phyloP scores from a whole-genome alignment of 2,888 invertebrate genomes.

The Oithona nana region DNA sequence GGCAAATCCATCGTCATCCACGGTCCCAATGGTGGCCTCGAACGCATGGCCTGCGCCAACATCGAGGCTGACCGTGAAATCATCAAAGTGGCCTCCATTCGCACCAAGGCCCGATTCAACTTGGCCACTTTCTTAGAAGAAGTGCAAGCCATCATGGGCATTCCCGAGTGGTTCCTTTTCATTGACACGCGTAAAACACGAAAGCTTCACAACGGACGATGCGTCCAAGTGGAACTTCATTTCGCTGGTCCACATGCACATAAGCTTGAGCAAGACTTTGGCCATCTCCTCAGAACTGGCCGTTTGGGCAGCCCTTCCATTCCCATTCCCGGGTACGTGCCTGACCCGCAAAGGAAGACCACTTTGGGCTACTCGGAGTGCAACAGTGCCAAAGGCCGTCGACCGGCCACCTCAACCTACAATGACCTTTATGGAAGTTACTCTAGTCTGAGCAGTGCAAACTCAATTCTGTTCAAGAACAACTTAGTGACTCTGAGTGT shows the following conservation, averaged over 20 bases:
- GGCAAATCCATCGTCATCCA: slow-evolving; percentile 68
- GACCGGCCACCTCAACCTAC: neutral
- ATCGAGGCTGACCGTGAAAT: slow-evolving; percentile 77
- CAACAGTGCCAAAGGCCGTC: slow-evolving; percentile 16
- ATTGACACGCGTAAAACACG: slow-evolving; percentile 63
- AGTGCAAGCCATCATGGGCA: slow-evolving; percentile 56
- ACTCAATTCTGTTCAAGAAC: no score
- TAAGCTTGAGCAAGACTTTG: slow-evolving; percentile 58
- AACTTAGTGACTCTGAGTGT: no score
- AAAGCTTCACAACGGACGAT: slow-evolving; percentile 51
- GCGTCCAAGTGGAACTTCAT: slow-evolving; percentile 65
- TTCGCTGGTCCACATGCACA: slow-evolving; percentile 64
- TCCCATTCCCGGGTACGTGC: slow-evolving; percentile 52
- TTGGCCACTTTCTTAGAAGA: slow-evolving; percentile 65
- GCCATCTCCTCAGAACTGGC: slow-evolving; percentile 49
- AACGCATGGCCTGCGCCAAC: slow-evolving; percentile 70
- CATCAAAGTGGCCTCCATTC: slow-evolving; percentile 66
- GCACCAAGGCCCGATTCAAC: slow-evolving; percentile 68
- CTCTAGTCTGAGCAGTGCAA: neutral
- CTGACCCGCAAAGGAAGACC: slow-evolving; percentile 33
- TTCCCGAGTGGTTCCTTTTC: slow-evolving; percentile 73
- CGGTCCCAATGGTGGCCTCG: slow-evolving; percentile 46
- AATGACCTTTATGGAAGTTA: neutral
- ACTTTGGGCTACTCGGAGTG: slow-evolving; percentile 19
- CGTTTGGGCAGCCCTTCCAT: slow-evolving; percentile 52